Conservation (phyloP, 2,113 vertebrate species). For the Phasianus colchicus region DNA sequence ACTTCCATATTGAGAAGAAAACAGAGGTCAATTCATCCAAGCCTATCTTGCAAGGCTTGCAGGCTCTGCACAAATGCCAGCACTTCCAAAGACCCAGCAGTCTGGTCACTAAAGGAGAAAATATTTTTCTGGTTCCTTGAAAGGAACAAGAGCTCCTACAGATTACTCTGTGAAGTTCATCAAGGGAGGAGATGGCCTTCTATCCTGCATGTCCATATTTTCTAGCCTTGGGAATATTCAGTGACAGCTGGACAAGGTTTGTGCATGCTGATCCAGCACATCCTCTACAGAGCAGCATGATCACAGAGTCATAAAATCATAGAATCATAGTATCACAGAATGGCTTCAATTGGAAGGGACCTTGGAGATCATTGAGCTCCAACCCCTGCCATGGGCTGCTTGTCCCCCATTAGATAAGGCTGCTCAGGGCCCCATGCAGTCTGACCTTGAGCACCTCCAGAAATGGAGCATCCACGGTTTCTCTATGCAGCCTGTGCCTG, state of each 20-base stretch:
- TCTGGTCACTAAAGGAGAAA: neutral
- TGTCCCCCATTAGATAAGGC: too few species aligned
- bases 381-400: too few species aligned
- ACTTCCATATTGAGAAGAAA: neutral
- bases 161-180: neutral
- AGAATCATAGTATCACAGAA: too few species aligned
- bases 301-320: too few species aligned
- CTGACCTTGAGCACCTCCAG: too few species aligned
- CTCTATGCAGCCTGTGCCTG: too few species aligned
- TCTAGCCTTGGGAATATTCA: neutral
- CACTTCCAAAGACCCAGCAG: neutral
- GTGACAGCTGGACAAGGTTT: neutral
- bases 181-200: neutral
- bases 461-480: too few species aligned
- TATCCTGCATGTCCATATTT: accelerated
- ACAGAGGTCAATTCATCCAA: neutral
- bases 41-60: accelerated
- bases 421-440: too few species aligned
- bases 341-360: too few species aligned
- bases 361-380: too few species aligned
- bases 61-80: neutral
- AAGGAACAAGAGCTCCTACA: neutral
- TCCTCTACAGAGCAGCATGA: neutral
- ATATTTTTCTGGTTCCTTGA: neutral
- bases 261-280: neutral